Conservation (phyloP, 2,888 invertebrate species). For the Sinohyriopsis cumingii region DNA sequence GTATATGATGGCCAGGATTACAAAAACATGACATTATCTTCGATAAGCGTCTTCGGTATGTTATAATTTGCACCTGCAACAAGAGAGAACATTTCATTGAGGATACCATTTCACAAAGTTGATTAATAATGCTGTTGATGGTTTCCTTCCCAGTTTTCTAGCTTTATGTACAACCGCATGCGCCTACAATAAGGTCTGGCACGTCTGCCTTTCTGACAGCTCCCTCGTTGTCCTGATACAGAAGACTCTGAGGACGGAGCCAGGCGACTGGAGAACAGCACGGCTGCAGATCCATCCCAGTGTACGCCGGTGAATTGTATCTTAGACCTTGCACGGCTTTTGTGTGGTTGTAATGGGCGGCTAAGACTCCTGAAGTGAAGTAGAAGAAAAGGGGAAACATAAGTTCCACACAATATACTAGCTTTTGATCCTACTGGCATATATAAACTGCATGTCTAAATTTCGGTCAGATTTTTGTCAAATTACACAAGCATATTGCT, state of each 20-base stretch:
- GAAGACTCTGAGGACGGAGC: constrained; percentile 26
- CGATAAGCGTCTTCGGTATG: too few relatives aligned
- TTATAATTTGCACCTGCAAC: too few relatives aligned
- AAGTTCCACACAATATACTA: background rate
- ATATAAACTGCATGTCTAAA: too few relatives aligned
- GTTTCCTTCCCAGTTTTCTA: constrained; percentile 1
- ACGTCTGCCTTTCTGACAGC: constrained; percentile 29
- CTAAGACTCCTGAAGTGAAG: constrained; percentile 37
- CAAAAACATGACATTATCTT: too few relatives aligned
- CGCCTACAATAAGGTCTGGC: constrained; percentile 33
- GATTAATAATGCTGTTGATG: background rate
- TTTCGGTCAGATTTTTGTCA: too few relatives aligned
- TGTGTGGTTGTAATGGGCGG: constrained; percentile 50
- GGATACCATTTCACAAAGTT: background rate
- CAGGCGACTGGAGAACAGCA: constrained; percentile 49
- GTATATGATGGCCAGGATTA: too few relatives aligned
- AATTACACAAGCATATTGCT: too few relatives aligned
- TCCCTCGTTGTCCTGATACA: constrained; percentile 29
- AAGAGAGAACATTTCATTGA: background rate
- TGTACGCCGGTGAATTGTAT: constrained; percentile 21
- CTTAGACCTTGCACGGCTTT: constrained; percentile 39
- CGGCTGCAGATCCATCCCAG: constrained; percentile 8
- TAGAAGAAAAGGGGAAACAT: background rate
- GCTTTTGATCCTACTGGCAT: too few relatives aligned
- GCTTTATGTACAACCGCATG: constrained; percentile 37